Conservation (phyloP, 2,888 invertebrate species). For the Lydus trimaculatus region DNA sequence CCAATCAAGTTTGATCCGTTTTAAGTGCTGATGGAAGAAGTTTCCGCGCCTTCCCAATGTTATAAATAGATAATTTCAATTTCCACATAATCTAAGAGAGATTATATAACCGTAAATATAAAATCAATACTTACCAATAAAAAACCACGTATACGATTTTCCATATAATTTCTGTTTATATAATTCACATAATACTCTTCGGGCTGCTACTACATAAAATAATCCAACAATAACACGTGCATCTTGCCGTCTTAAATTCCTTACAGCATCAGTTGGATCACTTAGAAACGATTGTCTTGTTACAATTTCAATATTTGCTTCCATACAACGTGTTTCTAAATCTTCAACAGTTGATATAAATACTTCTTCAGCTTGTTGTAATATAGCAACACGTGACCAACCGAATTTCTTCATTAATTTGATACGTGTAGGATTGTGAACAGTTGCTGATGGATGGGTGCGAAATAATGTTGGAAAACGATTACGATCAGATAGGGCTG, state of each 20-base stretch:
- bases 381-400: constrained; percentile 96
- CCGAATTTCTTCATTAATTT: constrained; percentile 96
- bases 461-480: constrained; percentile 98
- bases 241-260: constrained; percentile 93
- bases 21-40: neutral
- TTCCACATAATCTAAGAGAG: neutral
- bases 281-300: constrained; percentile 96
- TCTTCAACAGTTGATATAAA: constrained; percentile 91
- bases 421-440: constrained; percentile 97
- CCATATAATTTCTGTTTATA: constrained; percentile 95
- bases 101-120: neutral
- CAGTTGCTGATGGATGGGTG: constrained; percentile 98
- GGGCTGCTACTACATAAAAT: constrained; percentile 97
- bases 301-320: constrained; percentile 92
- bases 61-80: neutral
- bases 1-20: neutral
- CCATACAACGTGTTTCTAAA: constrained; percentile 91
- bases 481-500: constrained; percentile 95
- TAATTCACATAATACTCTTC: constrained; percentile 95
- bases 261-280: constrained; percentile 95
- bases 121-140: constrained; percentile 78
- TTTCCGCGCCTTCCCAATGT: neutral
- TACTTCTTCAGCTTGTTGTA: constrained; percentile 99
- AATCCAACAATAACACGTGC: constrained; percentile 97
- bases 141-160: constrained; percentile 98